Percentiles rank a stretch among this genome's conserved stretches.
These are phyloP conservation scores for Salvelinus fontinalis DNA, from an alignment of 2,113 vertebrate genomes.

Conservation along the genomic window DNA sequence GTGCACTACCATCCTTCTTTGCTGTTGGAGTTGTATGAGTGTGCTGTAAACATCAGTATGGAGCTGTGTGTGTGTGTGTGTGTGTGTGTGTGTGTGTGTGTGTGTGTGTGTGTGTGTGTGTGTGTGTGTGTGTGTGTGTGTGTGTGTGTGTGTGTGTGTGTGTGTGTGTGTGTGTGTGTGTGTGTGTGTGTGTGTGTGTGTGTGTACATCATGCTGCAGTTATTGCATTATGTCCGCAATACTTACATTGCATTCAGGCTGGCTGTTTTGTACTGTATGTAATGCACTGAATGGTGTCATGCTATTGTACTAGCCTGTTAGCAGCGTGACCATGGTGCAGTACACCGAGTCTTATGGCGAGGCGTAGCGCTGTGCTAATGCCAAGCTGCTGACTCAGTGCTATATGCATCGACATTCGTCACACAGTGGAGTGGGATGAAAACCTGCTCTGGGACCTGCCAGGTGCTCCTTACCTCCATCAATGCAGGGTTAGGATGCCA, in stretches of 20 bases:
- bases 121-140: neutral
- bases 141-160: constrained; percentile 3
- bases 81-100: too few species aligned
- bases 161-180: neutral
- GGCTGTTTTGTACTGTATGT: neutral
- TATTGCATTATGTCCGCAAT: constrained; percentile 17
- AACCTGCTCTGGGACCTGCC: too few species aligned
- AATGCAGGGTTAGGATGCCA: too few species aligned
- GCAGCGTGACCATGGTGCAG: neutral
- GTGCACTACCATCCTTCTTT: constrained; percentile 5
- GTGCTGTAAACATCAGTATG: neutral
- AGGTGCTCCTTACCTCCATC: too few species aligned
- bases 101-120: neutral
- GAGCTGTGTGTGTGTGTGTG: neutral
- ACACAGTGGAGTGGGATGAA: neutral
- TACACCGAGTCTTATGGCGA: neutral
- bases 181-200: constrained; percentile 12
- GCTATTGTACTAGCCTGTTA: constrained; percentile 1
- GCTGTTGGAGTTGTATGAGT: constrained; percentile 2
- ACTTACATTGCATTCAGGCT: constrained; percentile 13
- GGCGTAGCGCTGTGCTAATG: neutral
- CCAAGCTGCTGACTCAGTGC: constrained; percentile 16
- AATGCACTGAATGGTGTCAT: neutral
- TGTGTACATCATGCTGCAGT: constrained; percentile 38
- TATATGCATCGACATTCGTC: neutral